A percentile compares a stretch with the other conserved stretches of the same genome.
Conservation (phyloP, 2,113 vertebrate genomes). For the Forbesichthys papilliferus region DNA sequence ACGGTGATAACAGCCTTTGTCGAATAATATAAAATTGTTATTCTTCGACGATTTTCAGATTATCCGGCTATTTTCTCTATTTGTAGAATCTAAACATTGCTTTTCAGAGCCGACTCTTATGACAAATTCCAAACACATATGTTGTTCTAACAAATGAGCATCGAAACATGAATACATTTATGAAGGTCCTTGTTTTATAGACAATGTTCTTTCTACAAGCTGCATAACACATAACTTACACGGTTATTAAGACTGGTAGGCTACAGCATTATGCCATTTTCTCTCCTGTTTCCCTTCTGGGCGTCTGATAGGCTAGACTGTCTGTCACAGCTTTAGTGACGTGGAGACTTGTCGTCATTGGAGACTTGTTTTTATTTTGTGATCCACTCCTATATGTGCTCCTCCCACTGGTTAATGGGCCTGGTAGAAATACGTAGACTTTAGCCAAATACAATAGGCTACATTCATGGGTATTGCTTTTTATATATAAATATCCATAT, state of each 20-base stretch:
- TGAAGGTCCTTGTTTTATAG: too few species aligned
- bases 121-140: not conserved
- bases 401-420: slow-evolving; percentile 20
- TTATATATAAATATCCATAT: too few species aligned
- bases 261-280: not conserved
- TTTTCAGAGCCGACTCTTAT: slow-evolving; percentile 7
- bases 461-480: too few species aligned
- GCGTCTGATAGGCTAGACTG: slow-evolving; percentile 36
- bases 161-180: not conserved
- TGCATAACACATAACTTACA: not conserved
- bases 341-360: slow-evolving; percentile 48
- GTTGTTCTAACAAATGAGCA: not conserved
- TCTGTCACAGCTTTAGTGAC: slow-evolving; percentile 57
- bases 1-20: not conserved
- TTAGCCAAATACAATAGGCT: slow-evolving; percentile 7
- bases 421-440: slow-evolving; percentile 1
- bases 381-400: slow-evolving; percentile 36
- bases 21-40: not conserved
- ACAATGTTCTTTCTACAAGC: not conserved
- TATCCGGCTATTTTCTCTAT: not conserved
- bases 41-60: not conserved
- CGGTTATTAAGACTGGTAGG: too few species aligned
- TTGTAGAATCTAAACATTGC: slow-evolving; percentile 46
- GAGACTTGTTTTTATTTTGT: slow-evolving; percentile 59
- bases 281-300: slow-evolving; percentile 33